A percentile compares a stretch with the other conserved stretches of the same genome.
phyloP scores from a whole-genome alignment of 2,888 invertebrate genomes.

The Apeira syringaria region DNA sequence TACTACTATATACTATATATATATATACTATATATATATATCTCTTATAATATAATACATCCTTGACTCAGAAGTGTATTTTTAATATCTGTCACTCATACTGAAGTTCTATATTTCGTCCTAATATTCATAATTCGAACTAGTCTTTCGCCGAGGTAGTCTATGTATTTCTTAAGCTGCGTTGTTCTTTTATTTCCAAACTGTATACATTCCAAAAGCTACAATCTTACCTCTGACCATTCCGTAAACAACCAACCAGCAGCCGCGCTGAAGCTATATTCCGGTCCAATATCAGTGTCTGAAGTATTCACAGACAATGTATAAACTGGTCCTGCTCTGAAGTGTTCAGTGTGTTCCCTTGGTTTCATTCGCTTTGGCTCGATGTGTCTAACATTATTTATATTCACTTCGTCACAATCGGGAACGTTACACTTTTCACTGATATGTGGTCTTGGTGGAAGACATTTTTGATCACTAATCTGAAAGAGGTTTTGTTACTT shows the following conservation, averaged over 20 bases:
- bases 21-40: no score
- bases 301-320: constrained; percentile 64
- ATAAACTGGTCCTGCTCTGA: constrained; percentile 69
- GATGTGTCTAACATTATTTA: constrained; percentile 46
- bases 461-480: constrained; percentile 72
- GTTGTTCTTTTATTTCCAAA: no score
- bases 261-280: constrained; percentile 63
- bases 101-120: no score
- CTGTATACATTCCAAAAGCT: neutral
- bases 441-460: constrained; percentile 55
- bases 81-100: no score
- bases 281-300: constrained; percentile 62
- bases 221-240: constrained; percentile 80
- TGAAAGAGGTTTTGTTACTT: no score
- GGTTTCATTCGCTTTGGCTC: constrained; percentile 47
- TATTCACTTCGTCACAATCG: constrained; percentile 45
- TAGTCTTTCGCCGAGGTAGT: no score
- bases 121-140: no score
- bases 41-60: no score
- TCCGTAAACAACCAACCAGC: constrained; percentile 83
- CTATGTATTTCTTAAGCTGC: no score
- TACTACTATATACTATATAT: no score
- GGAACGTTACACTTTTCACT: constrained; percentile 63
- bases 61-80: no score
- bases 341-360: constrained; percentile 59